These are phyloP conservation scores for Microtus oregoni DNA, from an alignment of 2,113 vertebrate genomes.

Conservation along the genomic window DNA sequence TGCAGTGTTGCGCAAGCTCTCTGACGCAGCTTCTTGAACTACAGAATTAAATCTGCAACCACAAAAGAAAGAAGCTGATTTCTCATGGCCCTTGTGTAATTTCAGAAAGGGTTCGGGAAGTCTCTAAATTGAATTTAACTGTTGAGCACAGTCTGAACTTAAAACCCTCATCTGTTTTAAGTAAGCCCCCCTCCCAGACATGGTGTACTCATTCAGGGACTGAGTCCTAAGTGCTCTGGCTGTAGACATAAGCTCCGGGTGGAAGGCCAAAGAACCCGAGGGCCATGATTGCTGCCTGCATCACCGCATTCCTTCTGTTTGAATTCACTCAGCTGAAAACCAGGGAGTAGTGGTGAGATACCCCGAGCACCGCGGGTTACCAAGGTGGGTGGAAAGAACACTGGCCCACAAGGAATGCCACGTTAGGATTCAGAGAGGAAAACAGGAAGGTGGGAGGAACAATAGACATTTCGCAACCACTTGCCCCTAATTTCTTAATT, in stretches of 20 bases:
- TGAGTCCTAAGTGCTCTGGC: conserved; percentile 46
- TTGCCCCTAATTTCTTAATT: background rate
- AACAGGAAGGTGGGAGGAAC: conserved; percentile 36
- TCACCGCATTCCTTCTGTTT: conserved; percentile 73
- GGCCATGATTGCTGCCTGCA: conserved; percentile 65
- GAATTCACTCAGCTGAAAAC: conserved; percentile 62
- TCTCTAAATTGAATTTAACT: conserved; percentile 75
- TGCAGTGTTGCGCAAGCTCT: conserved; percentile 73
- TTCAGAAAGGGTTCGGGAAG: conserved; percentile 76
- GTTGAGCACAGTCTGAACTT: conserved; percentile 70
- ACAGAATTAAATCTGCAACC: conserved; percentile 79
- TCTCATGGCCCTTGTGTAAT: conserved; percentile 77
- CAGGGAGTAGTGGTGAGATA: conserved; percentile 51
- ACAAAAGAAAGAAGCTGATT: conserved; percentile 64
- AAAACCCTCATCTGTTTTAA: conserved; percentile 78
- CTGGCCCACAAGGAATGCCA: background rate
- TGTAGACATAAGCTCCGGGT: conserved; percentile 23
- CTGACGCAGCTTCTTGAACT: conserved; percentile 73
- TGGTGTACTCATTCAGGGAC: background rate
- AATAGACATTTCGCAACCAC: conserved; percentile 38
- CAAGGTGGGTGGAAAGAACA: conserved; percentile 61
- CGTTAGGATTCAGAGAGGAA: conserved; percentile 25
- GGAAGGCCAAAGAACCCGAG: conserved; percentile 54
- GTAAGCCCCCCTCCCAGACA: background rate
- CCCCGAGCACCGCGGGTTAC: conserved; percentile 23